These are phyloP conservation scores for Meteorus colon DNA, from an alignment of 2,888 invertebrate genomes.

Conservation along the genomic window DNA sequence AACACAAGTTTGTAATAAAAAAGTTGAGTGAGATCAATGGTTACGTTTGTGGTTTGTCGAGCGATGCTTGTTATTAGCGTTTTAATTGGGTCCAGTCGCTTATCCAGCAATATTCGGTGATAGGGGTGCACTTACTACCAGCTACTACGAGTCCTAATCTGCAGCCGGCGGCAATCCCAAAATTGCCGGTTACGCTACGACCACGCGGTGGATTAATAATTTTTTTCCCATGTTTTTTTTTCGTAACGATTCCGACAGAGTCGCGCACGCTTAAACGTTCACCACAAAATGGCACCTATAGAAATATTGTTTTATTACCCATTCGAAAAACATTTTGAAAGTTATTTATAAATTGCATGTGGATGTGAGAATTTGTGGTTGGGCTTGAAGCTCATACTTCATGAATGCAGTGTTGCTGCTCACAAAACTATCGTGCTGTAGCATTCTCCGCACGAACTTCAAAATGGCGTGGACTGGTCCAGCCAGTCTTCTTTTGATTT, in stretches of 20 bases:
- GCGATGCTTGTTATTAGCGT: conserved; percentile 67
- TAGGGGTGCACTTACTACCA: conserved; percentile 60
- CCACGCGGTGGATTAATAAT: conserved; percentile 53
- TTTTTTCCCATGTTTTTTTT: conserved; percentile 35
- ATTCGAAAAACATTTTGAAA: background rate
- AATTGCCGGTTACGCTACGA: conserved; percentile 62
- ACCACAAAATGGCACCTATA: conserved; percentile 26
- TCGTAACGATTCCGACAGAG: background rate
- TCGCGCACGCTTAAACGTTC: background rate
- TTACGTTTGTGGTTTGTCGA: conserved; percentile 52
- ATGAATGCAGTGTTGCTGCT: conserved; percentile 19
- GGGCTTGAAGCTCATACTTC: background rate
- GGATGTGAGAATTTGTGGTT: background rate
- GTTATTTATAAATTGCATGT: background rate
- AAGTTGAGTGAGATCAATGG: conserved; percentile 41
- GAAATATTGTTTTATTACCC: conserved; percentile 6
- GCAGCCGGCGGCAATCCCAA: conserved; percentile 67
- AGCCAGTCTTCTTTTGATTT: conserved; percentile 53
- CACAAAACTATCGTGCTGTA: conserved; percentile 23
- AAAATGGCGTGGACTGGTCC: conserved; percentile 65
- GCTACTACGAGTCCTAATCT: conserved; percentile 65
- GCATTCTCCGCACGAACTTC: conserved; percentile 44
- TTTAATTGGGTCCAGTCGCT: conserved; percentile 71
- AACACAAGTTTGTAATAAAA: conserved; percentile 20
- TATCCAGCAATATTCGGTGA: conserved; percentile 67